A percentile compares a stretch with the other conserved stretches of the same genome.
These are phyloP conservation scores for Lamprotornis superbus DNA, from an alignment of 2,113 vertebrate genomes.

Conservation along the genomic window DNA sequence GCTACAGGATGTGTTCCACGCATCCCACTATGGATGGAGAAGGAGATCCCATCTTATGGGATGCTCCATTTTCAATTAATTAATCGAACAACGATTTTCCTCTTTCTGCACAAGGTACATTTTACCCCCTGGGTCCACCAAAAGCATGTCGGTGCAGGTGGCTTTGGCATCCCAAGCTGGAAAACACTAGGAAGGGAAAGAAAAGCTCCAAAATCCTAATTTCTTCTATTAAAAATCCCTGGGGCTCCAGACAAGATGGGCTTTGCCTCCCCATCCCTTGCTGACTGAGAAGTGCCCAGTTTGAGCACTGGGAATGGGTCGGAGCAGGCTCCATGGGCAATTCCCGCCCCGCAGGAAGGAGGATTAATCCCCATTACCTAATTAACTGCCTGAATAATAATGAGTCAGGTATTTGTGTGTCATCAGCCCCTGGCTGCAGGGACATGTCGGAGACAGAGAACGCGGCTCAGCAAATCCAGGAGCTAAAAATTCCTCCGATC, in stretches of 20 bases:
- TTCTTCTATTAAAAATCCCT: not conserved
- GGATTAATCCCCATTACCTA: conserved; percentile 26
- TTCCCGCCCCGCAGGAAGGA: not conserved
- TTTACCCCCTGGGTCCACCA: rapidly evolving
- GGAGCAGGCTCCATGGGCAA: not conserved
- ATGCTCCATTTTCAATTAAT: not conserved
- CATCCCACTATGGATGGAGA: rapidly evolving
- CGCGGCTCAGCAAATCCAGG: not conserved
- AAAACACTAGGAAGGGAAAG: not conserved
- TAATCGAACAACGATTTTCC: not conserved
- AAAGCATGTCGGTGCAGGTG: rapidly evolving
- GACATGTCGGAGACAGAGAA: not conserved
- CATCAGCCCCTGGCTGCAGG: conserved; percentile 13
- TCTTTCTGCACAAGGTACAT: not conserved
- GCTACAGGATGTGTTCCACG: rapidly evolving
- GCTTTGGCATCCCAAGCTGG: not conserved
- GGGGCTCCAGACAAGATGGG: not conserved
- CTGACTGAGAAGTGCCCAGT: not conserved
- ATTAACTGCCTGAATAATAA: conserved; percentile 33
- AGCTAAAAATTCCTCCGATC: not conserved
- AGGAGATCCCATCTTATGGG: not conserved
- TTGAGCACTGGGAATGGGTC: not conserved
- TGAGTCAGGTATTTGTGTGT: conserved; percentile 39
- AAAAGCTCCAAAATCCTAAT: not conserved
- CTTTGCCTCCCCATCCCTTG: not conserved